A percentile compares a stretch with the other conserved stretches of the same genome.
These are phyloP conservation scores for Cossypha dichroa DNA, from an alignment of 2,797 vertebrate species.

Conservation along the genomic window DNA sequence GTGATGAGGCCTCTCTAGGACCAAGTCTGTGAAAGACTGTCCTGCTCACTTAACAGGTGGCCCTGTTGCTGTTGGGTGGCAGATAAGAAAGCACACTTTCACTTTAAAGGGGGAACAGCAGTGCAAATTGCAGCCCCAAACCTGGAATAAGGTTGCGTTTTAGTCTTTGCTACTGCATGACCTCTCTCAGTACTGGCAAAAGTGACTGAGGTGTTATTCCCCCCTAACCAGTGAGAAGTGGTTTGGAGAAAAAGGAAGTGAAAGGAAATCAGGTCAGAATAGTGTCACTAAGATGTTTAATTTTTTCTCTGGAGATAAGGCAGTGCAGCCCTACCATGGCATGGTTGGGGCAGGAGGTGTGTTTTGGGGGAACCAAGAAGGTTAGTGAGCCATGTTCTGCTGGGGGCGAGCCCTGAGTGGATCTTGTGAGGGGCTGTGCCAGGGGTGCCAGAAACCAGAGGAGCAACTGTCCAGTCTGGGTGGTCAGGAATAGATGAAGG, in stretches of 20 bases:
- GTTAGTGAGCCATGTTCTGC: not conserved
- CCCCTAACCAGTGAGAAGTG: not conserved
- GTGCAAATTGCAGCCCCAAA: not conserved
- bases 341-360: not conserved
- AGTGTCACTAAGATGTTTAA: not conserved
- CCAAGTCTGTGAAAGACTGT: no score
- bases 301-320: not conserved
- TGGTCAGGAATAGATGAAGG: slow-evolving; percentile 33
- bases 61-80: not conserved
- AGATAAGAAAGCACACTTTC: fast-evolving
- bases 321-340: not conserved
- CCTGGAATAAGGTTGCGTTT: not conserved
- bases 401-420: fast-evolving
- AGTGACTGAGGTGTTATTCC: not conserved
- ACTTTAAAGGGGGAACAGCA: no score
- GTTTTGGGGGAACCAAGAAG: not conserved
- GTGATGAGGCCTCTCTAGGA: not conserved
- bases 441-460: fast-evolving
- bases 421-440: not conserved
- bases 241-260: not conserved
- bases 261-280: not conserved
- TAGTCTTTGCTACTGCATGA: not conserved
- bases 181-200: not conserved
- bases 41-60: not conserved
- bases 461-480: not conserved